Base-by-base conservation (phyloP, 1,140 invertebrate species). In the Cyrtorhinus lividipennis region DNA sequence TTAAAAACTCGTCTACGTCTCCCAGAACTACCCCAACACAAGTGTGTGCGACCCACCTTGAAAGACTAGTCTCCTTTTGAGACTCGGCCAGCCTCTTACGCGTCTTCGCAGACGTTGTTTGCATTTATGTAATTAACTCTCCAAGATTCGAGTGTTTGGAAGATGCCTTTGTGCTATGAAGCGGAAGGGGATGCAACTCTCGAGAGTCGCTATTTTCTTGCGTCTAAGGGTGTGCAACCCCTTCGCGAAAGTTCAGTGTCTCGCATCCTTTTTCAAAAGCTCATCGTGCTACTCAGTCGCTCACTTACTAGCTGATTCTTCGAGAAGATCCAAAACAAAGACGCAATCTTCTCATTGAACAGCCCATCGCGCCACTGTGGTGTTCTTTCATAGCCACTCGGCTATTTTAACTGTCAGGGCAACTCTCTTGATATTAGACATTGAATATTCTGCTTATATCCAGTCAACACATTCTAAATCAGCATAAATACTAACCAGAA, bases 101-200 rank as follows among this genome's bases (percentile, higher is more conserved):
- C n/a, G 38, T 20, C 48, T 15, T 5, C 48, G 10, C 48, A 53
- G 48, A 53, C 48, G 12, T 12, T 53, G 48, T 53, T 53, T 53
- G 48, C 48, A 53, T 53, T 53, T 20, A 22, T 22, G 48, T 53
- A 53, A 53, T 53, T 53, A 53, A 53, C 48, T 53, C 48, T 53
- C 20, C 20, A 22, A 20, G 48, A 53, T 53, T 53, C 20, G 48
- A 53, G 48, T 53, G 48, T 53, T 53, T 53, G 48, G 10, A 22
- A 53, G 48, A 53, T 53, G 48, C 48, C 20, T 53, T 53, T 53
- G 48, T 53, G 48, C 10, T 20, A 22, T 5, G 20, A 3, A 53
- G 8, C 3, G 10, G 8, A 20, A 53, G 48, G 48, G 48, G 48
- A 22, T 10, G 48, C 12, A 3, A 22, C 48, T 53, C 48, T 44